phyloP scores from a whole-genome alignment of 2,888 invertebrate genomes.

The Drosophila ezoana region DNA sequence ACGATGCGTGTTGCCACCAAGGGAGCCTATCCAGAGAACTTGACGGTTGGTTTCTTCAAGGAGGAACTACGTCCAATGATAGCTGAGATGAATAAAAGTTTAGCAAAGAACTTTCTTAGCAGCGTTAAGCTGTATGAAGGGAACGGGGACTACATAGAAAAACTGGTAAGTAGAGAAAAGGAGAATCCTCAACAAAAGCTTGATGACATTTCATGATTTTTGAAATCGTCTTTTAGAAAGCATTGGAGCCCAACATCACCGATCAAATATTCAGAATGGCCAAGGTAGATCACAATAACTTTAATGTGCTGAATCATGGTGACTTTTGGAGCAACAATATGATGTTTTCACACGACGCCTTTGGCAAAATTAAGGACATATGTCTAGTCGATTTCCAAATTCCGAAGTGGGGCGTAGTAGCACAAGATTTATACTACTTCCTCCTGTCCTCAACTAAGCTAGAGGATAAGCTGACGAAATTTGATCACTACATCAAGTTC shows the following conservation, averaged over 20 bases:
- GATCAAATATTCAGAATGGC: slow-evolving; percentile 49
- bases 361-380: slow-evolving; percentile 64
- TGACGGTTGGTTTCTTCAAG: slow-evolving; percentile 38
- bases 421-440: slow-evolving; percentile 78
- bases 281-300: slow-evolving; percentile 41
- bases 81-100: slow-evolving; percentile 18
- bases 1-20: slow-evolving; percentile 60
- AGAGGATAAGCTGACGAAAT: slow-evolving; percentile 78
- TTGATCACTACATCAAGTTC: slow-evolving; percentile 79
- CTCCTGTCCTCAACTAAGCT: slow-evolving; percentile 77
- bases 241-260: slow-evolving; percentile 23
- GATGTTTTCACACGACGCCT: slow-evolving; percentile 76
- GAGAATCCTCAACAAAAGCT: too few relatives aligned
- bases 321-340: slow-evolving; percentile 80
- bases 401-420: slow-evolving; percentile 72
- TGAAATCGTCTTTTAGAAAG: slow-evolving; percentile 36
- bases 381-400: slow-evolving; percentile 81
- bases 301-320: slow-evolving; percentile 77
- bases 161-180: slow-evolving; percentile 56
- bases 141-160: slow-evolving; percentile 48
- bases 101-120: slow-evolving; percentile 36
- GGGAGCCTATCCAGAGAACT: slow-evolving; percentile 52
- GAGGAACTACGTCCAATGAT: slow-evolving; percentile 33
- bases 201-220: not conserved
- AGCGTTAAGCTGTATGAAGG: slow-evolving; percentile 41